Conservation (phyloP, 1,140 invertebrate genomes). For the Scaptomyza montana region DNA sequence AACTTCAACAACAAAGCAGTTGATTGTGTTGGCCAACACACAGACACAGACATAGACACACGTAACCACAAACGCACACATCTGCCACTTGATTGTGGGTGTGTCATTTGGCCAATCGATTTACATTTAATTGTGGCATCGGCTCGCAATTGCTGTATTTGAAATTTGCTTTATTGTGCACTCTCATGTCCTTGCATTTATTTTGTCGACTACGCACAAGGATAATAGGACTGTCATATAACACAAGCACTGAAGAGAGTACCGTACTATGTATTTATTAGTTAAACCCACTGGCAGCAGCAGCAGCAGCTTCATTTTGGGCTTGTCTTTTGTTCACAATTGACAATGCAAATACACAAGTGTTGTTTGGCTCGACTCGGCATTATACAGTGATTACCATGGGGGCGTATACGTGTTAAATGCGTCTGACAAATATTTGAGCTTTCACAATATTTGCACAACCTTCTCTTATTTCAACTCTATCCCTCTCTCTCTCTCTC, state of each 20-base stretch:
- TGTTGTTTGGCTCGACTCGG: slow-evolving; percentile 55
- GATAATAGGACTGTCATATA: slow-evolving; percentile 44
- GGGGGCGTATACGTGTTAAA: slow-evolving; percentile 79
- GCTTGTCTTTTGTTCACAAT: slow-evolving; percentile 72
- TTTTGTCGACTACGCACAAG: slow-evolving; percentile 13
- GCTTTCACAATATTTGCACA: slow-evolving; percentile 65
- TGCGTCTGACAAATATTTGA: slow-evolving; percentile 72
- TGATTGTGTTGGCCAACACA: slow-evolving; percentile 27
- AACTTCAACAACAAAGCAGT: slow-evolving; percentile 11
- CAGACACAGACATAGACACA: too few relatives aligned
- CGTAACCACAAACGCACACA: background rate
- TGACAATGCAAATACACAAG: slow-evolving; percentile 75
- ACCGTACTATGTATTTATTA: slow-evolving; percentile 63
- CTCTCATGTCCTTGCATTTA: slow-evolving; percentile 13
- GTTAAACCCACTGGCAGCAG: slow-evolving; percentile 67
- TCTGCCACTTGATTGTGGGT: slow-evolving; percentile 19
- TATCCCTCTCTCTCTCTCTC: background rate
- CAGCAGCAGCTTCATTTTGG: slow-evolving; percentile 34
- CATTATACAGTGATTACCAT: slow-evolving; percentile 78
- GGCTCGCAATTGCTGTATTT: slow-evolving; percentile 44
- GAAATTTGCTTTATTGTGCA: slow-evolving; percentile 42
- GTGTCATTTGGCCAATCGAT: slow-evolving; percentile 26
- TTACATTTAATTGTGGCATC: slow-evolving; percentile 52
- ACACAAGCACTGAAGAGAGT: slow-evolving; percentile 13
- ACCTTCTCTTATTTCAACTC: slow-evolving; percentile 15